Base-by-base conservation (phyloP, 2,113 vertebrate genomes). In the Cynocephalus volans region DNA sequence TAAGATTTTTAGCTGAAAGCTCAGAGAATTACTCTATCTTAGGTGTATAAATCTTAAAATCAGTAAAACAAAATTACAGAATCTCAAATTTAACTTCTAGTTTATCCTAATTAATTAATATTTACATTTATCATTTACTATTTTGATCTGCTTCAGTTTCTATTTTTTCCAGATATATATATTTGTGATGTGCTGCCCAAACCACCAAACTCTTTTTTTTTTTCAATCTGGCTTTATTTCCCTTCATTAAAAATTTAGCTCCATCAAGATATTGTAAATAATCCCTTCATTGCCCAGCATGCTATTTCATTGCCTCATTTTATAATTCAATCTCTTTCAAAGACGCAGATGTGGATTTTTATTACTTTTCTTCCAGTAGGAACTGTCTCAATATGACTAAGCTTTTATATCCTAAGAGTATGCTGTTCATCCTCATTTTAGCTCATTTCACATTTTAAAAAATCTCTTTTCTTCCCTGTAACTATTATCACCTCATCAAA, bases 371-470 rank as follows among this genome's bases (percentile, higher is more conserved):
- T 94, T 83, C 76, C 54, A 76, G 77, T 8, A 62, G 33, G 56
- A 93, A 88, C 64, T 33, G 9, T 70, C 93, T 92, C 85, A 92
- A 0, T 56, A 60, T 96, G 84, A 96, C 64, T 84, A 84, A 95
- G 24, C 19, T 64, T 94, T 95, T 72, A 83, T 6, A 90, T 79
- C 33, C 65, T 90, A 50, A 91, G 69, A 96, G 31, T 54, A 90
- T 64, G 15, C 36, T 77, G 14, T 41, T 95, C 58, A 88, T 33
- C 12, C 1, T 72, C 50, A 69, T 96, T 93, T 97, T 94, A 94
- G 58, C 73, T 94, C 88, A 82, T 82, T 93, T 93, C 93, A 88
- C 33, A 36, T 64, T 86, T 23, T 90, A 96, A 93, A 80, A 26
- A 10, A 56, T 88, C 12, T n/a, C 18, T 81, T 95, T 75, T 52